Evolutionary conservation across 1,140 invertebrate genomes (phyloP), one percentile per base, ranked within the genome.

Genomic region (Aphaenogaster rudis): DNA sequence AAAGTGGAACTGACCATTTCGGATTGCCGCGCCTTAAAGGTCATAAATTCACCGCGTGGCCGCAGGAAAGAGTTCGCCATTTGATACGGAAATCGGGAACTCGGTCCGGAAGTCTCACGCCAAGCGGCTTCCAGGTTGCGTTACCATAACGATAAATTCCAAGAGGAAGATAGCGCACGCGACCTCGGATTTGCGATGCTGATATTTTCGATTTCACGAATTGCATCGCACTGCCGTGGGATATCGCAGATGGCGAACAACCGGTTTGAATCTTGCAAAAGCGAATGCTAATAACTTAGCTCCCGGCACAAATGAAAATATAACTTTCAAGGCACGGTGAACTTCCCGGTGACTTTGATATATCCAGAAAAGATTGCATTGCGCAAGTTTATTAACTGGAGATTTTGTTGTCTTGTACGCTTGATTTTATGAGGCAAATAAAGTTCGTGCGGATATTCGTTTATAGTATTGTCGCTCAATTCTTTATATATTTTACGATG

Each of bases 131-230:
- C 91, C 92, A 93, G 86, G 86, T 92, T 92, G 91, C 91, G 92
- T 94, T 94, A 93, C 90, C 92, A 91, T 94, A 93, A 93, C 92
- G 89, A 92, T 94, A 94, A 94, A 94, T 94, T 88, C 89, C 57
- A 88, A 89, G 86, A 81, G 81, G 85, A 90, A 91, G 86, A 91
- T 91, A 90, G 87, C 88, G 86, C 72, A 77, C 42, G 67, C 86
- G 88, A 80, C 88, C 66, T 77, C n/a, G 50, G 59, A 77, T 61
- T 79, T 76, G 80, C 80, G 69, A 84, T 84, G 80, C 54, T 76
- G 88, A 90, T 92, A 91, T 90, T 91, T 92, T 91, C 89, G 89
- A 92, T 85, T 88, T 87, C 86, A 92, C 88, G 92, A 88, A 93
- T 92, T 91, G 91, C 88, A 86, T 82, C 87, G 85, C 50, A 81